Percentiles rank a stretch among this genome's conserved stretches.
Conservation (phyloP, 2,888 invertebrate genomes). For the Pristionchus arcanus region DNA sequence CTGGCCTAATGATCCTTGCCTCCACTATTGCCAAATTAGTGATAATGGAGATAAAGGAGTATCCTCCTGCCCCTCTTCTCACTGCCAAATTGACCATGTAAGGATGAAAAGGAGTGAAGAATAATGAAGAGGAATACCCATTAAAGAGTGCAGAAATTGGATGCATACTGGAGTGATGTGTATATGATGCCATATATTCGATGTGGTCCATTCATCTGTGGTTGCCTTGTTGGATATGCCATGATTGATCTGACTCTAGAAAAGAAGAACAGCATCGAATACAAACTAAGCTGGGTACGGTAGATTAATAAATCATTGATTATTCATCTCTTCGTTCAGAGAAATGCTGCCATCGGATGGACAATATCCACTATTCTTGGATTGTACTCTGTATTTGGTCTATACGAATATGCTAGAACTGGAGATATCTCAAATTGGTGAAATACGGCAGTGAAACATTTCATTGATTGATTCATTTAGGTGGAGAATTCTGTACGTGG, state of each 20-base stretch:
- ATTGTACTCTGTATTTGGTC: slow-evolving; percentile 76
- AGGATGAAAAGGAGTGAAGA: neutral
- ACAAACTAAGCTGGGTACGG: slow-evolving; percentile 56
- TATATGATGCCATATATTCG: slow-evolving; percentile 81
- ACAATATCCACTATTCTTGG: slow-evolving; percentile 65
- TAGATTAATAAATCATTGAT: neutral
- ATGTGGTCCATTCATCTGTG: slow-evolving; percentile 81
- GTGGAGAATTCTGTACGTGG: slow-evolving; percentile 70
- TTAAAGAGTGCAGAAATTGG: slow-evolving; percentile 72
- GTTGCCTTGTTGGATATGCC: slow-evolving; percentile 80
- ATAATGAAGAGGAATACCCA: neutral
- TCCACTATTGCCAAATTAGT: slow-evolving; percentile 59
- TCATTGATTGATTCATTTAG: neutral
- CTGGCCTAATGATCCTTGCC: neutral
- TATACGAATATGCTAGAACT: slow-evolving; percentile 75
- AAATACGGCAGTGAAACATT: neutral
- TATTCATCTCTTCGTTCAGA: neutral
- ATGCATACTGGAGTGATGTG: slow-evolving; percentile 78
- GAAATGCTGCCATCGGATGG: slow-evolving; percentile 57
- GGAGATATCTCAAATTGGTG: slow-evolving; percentile 74
- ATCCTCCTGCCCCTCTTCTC: slow-evolving; percentile 77
- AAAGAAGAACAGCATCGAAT: slow-evolving; percentile 64
- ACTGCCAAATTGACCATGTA: slow-evolving; percentile 77
- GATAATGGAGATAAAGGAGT: slow-evolving; percentile 71
- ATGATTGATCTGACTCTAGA: slow-evolving; percentile 69